Base-by-base conservation (phyloP, 2,113 vertebrate genomes). In the Lepidothrix coronata region DNA sequence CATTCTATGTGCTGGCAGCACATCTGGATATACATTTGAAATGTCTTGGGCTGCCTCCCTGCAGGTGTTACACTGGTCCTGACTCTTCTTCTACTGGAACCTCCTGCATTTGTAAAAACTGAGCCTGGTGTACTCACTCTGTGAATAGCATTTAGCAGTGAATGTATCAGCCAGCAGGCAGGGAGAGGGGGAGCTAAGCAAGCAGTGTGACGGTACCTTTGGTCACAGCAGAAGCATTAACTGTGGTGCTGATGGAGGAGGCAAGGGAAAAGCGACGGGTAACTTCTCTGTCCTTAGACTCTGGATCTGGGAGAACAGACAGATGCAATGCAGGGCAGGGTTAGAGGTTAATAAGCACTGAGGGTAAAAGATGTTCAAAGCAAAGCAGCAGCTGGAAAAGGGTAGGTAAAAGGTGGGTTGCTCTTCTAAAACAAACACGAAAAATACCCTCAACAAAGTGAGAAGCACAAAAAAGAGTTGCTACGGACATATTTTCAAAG, bases 231-330 rank as follows among this genome's bases (percentile, higher is more conserved):
- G 98, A 95, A 85, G 98, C 97, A 35, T 97, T 97, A 68, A 97
- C 97, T 94, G 98, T 98, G 77, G 98, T 96, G 89, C 98, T 98
- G 70, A 98, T 96, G 96, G 99, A 99, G 91, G 99, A 99, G 89
- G 98, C 98, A 93, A 99, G 97, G 96, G 99, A 99, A 98, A 99
- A 99, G 96, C 99, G 98, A 30, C 99, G 98, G 75, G 98, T 94
- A 65, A 98, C 98, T 93, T 98, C 98, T 91, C 98, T 97, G 95
- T 99, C 98, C 97, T 99, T 99, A 97, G 91, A 82, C 81, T 98
- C 97, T 78, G 98, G 96, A 88, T 98, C 98, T 99, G 93, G 92
- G 92, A 97, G 95, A 75, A 97, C 2, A 98, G 96, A 98, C 73
- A 97, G 93, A 97, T 75, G 96, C 90, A 97, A 91, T 73, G 96